Evolutionary conservation across 2,113 vertebrate species (phyloP).

Genomic region (Campylomormyrus tamandua): DNA sequence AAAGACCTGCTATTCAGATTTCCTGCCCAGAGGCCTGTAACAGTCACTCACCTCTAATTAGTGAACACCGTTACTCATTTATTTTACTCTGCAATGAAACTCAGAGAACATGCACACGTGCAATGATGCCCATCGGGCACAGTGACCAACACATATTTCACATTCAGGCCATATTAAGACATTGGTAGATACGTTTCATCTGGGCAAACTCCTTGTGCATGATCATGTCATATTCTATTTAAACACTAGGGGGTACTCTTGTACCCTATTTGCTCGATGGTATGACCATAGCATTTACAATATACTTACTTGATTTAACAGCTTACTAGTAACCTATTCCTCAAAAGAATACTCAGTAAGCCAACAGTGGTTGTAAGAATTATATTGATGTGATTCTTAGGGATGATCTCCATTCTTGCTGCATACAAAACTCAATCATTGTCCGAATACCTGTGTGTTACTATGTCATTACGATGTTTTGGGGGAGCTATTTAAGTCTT

Average conservation of each 20-base stretch:
- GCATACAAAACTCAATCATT: background rate
- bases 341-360: background rate
- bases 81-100: constrained; percentile 1
- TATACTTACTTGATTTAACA: background rate
- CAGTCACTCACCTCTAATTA: constrained; percentile 28
- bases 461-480: background rate
- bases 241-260: constrained; percentile 25
- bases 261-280: background rate
- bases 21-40: constrained; percentile 21
- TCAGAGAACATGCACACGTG: background rate
- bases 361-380: background rate
- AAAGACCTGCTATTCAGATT: constrained; percentile 28
- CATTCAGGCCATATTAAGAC: background rate
- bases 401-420: background rate
- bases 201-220: background rate
- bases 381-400: background rate
- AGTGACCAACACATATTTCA: background rate
- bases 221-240: constrained; percentile 17
- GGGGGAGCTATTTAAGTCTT: constrained; percentile 14
- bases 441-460: background rate
- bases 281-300: background rate
- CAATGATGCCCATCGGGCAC: background rate
- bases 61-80: constrained; percentile 20
- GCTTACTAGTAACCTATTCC: background rate
- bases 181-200: background rate